These are phyloP conservation scores for Omphaloscelis lunosa DNA, from an alignment of 2,888 invertebrate genomes.

Conservation along the genomic window DNA sequence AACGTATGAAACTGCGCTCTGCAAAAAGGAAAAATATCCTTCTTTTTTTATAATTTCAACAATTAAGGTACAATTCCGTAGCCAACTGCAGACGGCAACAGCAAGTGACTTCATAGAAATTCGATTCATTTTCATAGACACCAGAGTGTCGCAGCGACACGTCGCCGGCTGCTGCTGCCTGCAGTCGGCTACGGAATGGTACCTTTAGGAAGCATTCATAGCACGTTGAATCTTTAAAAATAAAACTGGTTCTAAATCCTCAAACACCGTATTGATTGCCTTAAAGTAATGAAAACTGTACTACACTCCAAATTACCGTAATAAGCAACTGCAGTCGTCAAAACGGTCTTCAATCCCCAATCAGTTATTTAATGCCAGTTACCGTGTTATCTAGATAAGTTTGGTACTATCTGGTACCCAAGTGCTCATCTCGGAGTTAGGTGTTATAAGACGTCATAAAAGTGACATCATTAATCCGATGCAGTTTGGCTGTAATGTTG, in stretches of 20 bases:
- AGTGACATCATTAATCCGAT: constrained; percentile 18
- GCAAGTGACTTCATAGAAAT: no score
- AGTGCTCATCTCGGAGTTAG: constrained; percentile 8
- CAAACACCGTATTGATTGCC: neutral
- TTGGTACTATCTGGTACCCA: constrained; percentile 14
- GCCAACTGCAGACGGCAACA: no score
- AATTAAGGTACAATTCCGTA: no score
- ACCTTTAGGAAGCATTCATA: no score
- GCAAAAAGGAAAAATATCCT: no score
- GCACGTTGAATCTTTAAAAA: neutral
- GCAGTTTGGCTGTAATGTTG: constrained; percentile 27
- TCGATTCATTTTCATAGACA: no score
- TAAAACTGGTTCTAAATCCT: neutral
- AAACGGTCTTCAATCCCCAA: constrained; percentile 32
- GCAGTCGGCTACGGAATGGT: no score
- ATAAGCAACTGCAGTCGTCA: constrained; percentile 21
- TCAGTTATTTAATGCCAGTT: constrained; percentile 42
- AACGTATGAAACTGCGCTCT: no score
- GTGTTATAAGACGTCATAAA: constrained; percentile 37
- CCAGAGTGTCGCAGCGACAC: no score
- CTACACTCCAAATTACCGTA: constrained; percentile 12
- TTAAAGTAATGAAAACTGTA: constrained; percentile 19
- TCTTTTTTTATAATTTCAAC: no score
- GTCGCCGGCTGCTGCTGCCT: no score
- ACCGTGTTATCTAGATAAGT: constrained; percentile 16